Conservation (phyloP, 2,113 vertebrate species). For the Oreochromis spilurus region DNA sequence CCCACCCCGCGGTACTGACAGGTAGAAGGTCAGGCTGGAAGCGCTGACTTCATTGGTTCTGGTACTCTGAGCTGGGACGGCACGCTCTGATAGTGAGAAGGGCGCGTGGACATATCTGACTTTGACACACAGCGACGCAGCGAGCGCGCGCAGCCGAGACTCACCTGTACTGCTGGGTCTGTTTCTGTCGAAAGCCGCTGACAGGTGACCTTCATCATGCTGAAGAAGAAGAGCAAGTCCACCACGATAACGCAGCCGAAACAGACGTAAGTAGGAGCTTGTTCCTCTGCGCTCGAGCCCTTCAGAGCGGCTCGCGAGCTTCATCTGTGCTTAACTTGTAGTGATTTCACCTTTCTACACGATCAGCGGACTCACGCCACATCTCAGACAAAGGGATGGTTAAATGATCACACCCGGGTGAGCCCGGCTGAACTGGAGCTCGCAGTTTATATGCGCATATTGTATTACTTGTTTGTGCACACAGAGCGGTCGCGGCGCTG, state of each 20-base stretch:
- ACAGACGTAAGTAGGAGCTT: slow-evolving; percentile 25
- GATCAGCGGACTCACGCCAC: background rate
- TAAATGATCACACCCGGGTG: background rate
- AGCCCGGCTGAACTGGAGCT: background rate
- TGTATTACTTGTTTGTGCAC: background rate
- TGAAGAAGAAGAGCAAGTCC: slow-evolving; percentile 57
- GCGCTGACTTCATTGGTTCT: background rate
- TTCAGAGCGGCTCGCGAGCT: background rate
- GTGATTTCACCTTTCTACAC: background rate
- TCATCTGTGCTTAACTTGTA: background rate
- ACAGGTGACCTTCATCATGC: slow-evolving; percentile 60
- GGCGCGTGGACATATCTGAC: background rate
- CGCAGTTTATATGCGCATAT: background rate
- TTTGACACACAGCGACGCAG: background rate
- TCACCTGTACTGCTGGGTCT: slow-evolving; percentile 3
- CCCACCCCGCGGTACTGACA: background rate
- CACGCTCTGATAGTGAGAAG: background rate
- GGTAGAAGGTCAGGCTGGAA: background rate
- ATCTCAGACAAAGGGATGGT: background rate
- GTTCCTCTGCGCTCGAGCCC: background rate
- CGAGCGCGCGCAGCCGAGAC: background rate
- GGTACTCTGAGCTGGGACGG: background rate
- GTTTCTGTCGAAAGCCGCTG: background rate
- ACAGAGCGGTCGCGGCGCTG: background rate
- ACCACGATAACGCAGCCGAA: slow-evolving; percentile 33